Conservation (phyloP, 2,797 vertebrate species). For the Enteromius argenteus region DNA sequence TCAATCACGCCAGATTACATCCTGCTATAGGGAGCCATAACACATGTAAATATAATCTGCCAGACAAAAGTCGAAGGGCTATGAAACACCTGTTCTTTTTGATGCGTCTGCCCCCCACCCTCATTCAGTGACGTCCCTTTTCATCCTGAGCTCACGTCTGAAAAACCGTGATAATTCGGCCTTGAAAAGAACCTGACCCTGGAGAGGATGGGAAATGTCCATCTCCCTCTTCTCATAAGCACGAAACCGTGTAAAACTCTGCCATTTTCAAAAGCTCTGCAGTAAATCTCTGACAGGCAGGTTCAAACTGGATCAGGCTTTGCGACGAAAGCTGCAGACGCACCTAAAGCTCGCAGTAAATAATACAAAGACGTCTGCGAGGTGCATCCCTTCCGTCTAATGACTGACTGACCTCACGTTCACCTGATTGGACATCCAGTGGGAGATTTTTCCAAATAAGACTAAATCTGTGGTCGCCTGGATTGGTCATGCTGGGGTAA, state of each 20-base stretch:
- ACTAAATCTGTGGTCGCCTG: conserved; percentile 17
- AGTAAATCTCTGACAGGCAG: conserved; percentile 69
- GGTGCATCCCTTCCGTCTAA: conserved; percentile 59
- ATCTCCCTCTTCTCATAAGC: conserved; percentile 44
- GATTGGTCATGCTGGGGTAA: conserved; percentile 12
- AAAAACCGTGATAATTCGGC: conserved; percentile 37
- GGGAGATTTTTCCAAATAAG: conserved; percentile 45
- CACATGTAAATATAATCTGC: conserved; percentile 53
- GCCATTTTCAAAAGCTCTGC: conserved; percentile 56
- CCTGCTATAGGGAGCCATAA: conserved; percentile 37
- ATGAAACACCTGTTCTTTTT: conserved; percentile 47
- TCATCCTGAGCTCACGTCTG: not conserved
- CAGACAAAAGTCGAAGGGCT: conserved; percentile 42
- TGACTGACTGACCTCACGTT: conserved; percentile 56
- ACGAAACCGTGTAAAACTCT: conserved; percentile 48
- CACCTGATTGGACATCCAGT: conserved; percentile 33
- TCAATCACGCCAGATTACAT: conserved; percentile 47
- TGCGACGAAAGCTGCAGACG: conserved; percentile 29
- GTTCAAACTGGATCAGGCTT: conserved; percentile 63
- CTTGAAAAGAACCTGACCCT: conserved; percentile 44
- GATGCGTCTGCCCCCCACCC: conserved; percentile 8
- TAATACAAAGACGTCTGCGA: conserved; percentile 65
- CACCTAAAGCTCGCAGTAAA: conserved; percentile 64
- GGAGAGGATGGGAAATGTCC: conserved; percentile 30
- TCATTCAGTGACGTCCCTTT: conserved; percentile 12